Base-by-base conservation (phyloP, 2,113 vertebrate species). In the Eurystomus gularis region DNA sequence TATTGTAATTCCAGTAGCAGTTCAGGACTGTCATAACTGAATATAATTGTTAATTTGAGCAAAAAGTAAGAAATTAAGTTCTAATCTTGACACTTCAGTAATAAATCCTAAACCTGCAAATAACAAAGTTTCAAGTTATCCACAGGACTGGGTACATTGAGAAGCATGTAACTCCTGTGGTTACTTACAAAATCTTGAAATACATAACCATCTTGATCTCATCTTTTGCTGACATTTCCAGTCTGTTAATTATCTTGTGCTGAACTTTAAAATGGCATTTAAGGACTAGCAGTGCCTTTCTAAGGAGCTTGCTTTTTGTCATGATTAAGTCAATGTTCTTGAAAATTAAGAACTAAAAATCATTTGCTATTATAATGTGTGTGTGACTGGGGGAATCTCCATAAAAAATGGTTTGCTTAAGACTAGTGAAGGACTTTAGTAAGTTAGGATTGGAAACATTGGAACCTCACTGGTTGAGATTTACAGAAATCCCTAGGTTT, bases 171-270 rank as follows among this genome's bases (percentile, higher is more conserved):
- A 62, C 17, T 90, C n/a, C 13, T 73, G 7, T 75, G 29, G 13
- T 85, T 75, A 7, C 66, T 57, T 95, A 52, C 1, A 26, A 61
- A 88, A 24, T 82, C 65, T 75, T 48, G 55, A 77, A 88, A 73
- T 66, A 62, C 2, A 1, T 49, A 48, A 70, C 28, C 15, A 2
- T 86, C 19, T 70, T 81, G 16, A 26, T 81, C 68, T 88, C 35
- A 39, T 88, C 76, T 78, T 90, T 20, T 52, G 51, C n/a, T 86
- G 94, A 91, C 93, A 95, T 97, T 95, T 96, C 83, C 76, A 82
- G 65, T 84, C 88, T 52, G 51, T 60, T 97, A 87, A 94, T 92
- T 91, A 84, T 61, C 49, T 83, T 70, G 40, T 13, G 26, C 29
- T 94, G 88, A 96, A 96, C 95, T 94, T 94, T 66, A 81, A 51